Evolutionary conservation across 2,888 invertebrate genomes (phyloP).

Genomic region (Erpobdella octoculata): DNA sequence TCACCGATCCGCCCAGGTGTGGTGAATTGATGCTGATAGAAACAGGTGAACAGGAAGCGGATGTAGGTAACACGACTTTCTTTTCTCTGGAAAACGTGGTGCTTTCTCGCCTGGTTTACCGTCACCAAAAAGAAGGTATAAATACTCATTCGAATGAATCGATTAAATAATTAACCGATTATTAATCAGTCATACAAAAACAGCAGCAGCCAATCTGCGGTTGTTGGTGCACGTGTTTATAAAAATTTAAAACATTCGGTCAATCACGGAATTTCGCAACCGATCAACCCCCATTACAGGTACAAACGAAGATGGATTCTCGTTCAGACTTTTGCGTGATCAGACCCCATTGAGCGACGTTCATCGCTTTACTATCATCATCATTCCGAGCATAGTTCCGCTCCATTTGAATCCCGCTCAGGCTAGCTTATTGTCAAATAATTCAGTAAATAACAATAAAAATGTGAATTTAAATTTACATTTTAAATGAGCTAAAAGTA

Average conservation of each 20-base stretch:
- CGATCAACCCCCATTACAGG: background rate
- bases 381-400: background rate
- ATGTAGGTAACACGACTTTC: background rate
- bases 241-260: background rate
- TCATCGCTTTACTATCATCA: background rate
- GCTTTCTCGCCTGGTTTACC: background rate
- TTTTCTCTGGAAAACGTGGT: background rate
- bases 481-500: background rate
- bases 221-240: background rate
- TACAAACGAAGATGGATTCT: background rate
- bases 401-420: constrained; percentile 10
- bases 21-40: background rate
- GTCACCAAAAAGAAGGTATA: background rate
- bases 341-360: background rate
- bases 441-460: background rate
- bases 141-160: no score
- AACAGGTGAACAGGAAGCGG: background rate
- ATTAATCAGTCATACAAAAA: no score
- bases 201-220: background rate
- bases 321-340: background rate
- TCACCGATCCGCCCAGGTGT: background rate
- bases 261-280: background rate
- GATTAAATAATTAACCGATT: no score
- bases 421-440: background rate
- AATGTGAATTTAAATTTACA: background rate